Evolutionary conservation across 2,113 vertebrate species (phyloP).

Genomic region (Meleagris gallopavo): DNA sequence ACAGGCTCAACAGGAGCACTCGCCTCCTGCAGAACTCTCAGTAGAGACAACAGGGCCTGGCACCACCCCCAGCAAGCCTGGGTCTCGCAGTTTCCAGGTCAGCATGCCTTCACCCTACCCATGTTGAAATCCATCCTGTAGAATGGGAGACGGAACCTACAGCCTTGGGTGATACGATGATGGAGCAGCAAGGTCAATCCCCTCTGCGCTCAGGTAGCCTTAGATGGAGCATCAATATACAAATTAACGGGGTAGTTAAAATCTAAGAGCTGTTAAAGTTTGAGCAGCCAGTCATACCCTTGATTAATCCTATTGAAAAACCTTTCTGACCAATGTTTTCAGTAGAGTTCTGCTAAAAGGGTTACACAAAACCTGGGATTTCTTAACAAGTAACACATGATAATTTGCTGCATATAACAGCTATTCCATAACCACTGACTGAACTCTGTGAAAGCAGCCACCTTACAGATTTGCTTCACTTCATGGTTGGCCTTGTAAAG

Average conservation of each 20-base stretch:
- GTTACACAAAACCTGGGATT: neutral
- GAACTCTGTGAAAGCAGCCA: neutral
- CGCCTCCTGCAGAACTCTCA: neutral
- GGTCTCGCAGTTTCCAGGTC: neutral
- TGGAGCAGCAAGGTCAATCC: neutral
- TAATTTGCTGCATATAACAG: neutral
- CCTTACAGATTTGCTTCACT: neutral
- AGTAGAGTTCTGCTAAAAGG: neutral
- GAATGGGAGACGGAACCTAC: neutral
- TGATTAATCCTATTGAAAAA: neutral
- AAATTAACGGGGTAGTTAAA: neutral
- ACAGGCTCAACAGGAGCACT: neutral
- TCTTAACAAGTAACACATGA: neutral
- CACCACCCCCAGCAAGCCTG: neutral
- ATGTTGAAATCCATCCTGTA: neutral
- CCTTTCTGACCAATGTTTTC: neutral
- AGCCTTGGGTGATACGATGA: neutral
- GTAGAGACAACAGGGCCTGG: neutral
- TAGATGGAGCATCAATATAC: neutral
- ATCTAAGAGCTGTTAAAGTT: neutral
- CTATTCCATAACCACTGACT: neutral
- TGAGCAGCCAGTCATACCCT: neutral
- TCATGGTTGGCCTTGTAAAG: neutral
- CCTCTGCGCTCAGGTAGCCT: neutral
- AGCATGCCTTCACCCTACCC: rapidly evolving